A percentile compares a stretch with the other conserved stretches of the same genome.
Conservation (phyloP, 2,797 vertebrate genomes). For the Dallia pectoralis region DNA sequence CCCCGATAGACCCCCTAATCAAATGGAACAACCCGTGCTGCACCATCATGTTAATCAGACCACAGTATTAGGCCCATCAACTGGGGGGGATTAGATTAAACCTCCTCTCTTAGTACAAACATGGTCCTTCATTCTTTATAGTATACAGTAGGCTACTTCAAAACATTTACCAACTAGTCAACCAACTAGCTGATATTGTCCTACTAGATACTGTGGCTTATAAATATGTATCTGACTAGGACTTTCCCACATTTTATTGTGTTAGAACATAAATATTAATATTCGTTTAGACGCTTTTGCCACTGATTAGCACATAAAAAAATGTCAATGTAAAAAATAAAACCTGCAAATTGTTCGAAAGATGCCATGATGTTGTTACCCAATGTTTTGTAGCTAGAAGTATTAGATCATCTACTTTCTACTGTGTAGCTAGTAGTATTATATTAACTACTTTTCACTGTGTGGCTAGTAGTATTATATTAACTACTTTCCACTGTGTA, state of each 20-base stretch:
- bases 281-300: too few species aligned
- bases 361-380: too few species aligned
- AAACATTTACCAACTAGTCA: not conserved
- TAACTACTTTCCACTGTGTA: constrained; percentile 59
- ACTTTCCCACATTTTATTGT: too few species aligned
- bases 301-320: too few species aligned
- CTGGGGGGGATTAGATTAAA: not conserved
- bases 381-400: constrained; percentile 28
- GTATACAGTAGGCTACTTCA: not conserved
- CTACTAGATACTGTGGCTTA: not conserved
- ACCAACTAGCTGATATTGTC: not conserved
- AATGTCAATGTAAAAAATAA: too few species aligned
- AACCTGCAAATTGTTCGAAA: too few species aligned
- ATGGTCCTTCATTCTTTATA: too few species aligned
- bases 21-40: constrained; percentile 32
- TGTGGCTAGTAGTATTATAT: constrained; percentile 37
- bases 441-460: too few species aligned
- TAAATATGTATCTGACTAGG: too few species aligned
- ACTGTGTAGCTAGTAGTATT: constrained; percentile 48
- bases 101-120: too few species aligned
- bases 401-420: constrained; percentile 56
- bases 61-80: constrained; percentile 3
- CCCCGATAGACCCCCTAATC: constrained; percentile 13
- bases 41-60: constrained; percentile 35
- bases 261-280: too few species aligned